Percentiles rank a stretch among this genome's conserved stretches.
Evolutionary conservation across 1,140 invertebrate genomes (phyloP).

Genomic region (Hyphantria cunea): DNA sequence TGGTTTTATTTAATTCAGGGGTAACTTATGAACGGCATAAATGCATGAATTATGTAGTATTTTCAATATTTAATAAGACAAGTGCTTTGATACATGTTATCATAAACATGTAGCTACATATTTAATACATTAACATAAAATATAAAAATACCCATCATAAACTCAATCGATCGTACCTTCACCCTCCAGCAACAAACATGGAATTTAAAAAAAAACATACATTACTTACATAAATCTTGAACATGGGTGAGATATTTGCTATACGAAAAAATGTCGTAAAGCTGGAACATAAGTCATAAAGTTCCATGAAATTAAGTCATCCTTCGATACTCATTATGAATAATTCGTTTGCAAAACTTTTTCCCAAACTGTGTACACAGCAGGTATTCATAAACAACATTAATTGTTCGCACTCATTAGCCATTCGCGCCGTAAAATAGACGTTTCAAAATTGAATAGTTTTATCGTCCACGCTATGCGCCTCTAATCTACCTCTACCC

Average conservation of each 20-base stretch:
- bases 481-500: constrained; percentile 12
- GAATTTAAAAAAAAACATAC: constrained; percentile 54
- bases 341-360: constrained; percentile 63
- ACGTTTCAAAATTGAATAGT: constrained; percentile 17
- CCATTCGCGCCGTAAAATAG: constrained; percentile 31
- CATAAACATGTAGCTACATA: constrained; percentile 44
- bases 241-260: constrained; percentile 45
- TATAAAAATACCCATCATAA: constrained; percentile 66
- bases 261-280: constrained; percentile 59
- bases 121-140: constrained; percentile 63
- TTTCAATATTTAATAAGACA: constrained; percentile 15
- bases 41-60: not conserved
- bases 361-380: constrained; percentile 63
- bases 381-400: constrained; percentile 61
- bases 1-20: too few species aligned
- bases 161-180: constrained; percentile 54
- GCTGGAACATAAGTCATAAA: constrained; percentile 59
- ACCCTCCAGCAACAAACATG: constrained; percentile 60
- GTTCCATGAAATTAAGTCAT: constrained; percentile 44
- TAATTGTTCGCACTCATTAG: constrained; percentile 52
- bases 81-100: constrained; percentile 40
- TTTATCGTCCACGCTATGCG: constrained; percentile 21
- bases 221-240: constrained; percentile 58
- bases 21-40: too few species aligned
- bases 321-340: constrained; percentile 58